A percentile compares a stretch with the other conserved stretches of the same genome.
phyloP scores from a whole-genome alignment of 1,140 invertebrate genomes.

The Condylostylus longicornis region DNA sequence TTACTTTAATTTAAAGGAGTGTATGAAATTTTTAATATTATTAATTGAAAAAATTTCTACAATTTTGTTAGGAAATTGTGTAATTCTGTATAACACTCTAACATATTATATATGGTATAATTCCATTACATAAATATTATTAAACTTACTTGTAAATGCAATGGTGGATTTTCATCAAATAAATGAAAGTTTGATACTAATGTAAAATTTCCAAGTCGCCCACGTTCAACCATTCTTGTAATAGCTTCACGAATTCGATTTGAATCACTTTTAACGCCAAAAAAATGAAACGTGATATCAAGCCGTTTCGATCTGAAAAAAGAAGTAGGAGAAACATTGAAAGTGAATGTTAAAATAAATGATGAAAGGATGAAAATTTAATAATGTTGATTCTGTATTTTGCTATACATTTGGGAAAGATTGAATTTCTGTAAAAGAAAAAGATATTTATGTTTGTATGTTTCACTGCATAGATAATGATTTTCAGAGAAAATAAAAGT shows the following conservation, averaged over 20 bases:
- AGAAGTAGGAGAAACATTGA: conserved; percentile 2
- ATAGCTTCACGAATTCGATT: conserved; percentile 44
- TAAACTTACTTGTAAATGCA: conserved; percentile 37
- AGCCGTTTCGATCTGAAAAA: conserved; percentile 35
- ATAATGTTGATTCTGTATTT: no score
- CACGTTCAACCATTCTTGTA: conserved; percentile 43
- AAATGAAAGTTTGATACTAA: conserved; percentile 44
- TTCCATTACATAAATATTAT: no score
- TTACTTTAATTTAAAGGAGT: background rate
- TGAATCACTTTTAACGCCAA: conserved; percentile 41
- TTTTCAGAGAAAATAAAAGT: no score
- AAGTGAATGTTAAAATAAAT: background rate
- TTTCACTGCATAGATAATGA: no score
- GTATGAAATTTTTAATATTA: background rate
- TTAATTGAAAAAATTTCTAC: background rate
- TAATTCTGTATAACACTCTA: no score
- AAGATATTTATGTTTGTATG: no score
- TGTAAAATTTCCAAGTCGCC: conserved; percentile 44
- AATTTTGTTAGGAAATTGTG: background rate
- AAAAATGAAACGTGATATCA: conserved; percentile 48
- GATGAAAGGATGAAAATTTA: no score
- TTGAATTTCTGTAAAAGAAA: no score
- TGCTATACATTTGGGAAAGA: no score
- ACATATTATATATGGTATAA: no score
- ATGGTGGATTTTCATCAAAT: conserved; percentile 41